phyloP scores from a whole-genome alignment of 1,140 invertebrate genomes.

The Drosophila kurseongensis region DNA sequence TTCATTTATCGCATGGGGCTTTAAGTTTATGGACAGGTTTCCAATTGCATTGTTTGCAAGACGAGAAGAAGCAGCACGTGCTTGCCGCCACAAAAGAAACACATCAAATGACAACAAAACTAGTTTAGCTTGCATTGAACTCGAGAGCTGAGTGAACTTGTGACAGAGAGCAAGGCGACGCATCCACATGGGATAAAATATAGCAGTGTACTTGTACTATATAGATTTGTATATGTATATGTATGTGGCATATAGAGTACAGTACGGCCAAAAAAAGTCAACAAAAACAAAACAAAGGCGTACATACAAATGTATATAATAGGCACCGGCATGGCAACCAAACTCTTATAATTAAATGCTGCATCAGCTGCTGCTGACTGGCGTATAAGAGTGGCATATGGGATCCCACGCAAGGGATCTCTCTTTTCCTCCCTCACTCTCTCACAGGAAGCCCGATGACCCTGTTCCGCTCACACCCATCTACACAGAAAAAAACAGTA shows the following conservation, averaged over 20 bases:
- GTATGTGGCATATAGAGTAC: conserved; percentile 12
- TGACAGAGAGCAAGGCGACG: conserved; percentile 32
- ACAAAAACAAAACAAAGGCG: conserved; percentile 31
- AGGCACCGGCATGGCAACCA: conserved; percentile 48
- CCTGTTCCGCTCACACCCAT: background rate
- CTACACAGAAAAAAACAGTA: background rate
- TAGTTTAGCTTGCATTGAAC: conserved; percentile 70
- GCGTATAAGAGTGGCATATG: conserved; percentile 49
- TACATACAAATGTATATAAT: conserved; percentile 10
- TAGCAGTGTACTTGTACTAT: conserved; percentile 1
- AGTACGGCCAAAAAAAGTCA: conserved; percentile 21
- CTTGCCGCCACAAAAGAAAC: conserved; percentile 15
- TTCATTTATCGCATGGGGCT: conserved; percentile 47
- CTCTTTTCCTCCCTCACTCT: conserved; percentile 1
- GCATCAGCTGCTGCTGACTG: conserved; percentile 45
- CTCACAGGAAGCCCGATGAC: conserved; percentile 4
- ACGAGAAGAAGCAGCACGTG: conserved; percentile 39
- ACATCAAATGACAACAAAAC: conserved; percentile 32
- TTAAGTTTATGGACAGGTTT: conserved; percentile 55
- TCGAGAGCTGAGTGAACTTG: conserved; percentile 36
- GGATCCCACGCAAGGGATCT: conserved; percentile 15
- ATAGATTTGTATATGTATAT: too few relatives aligned
- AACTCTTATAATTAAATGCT: conserved; percentile 50
- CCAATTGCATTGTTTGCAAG: conserved; percentile 62
- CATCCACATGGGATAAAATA: conserved; percentile 22